Percentiles rank a stretch among this genome's conserved stretches.
Conservation (phyloP, 2,113 vertebrate genomes). For the Hystrix cristata region DNA sequence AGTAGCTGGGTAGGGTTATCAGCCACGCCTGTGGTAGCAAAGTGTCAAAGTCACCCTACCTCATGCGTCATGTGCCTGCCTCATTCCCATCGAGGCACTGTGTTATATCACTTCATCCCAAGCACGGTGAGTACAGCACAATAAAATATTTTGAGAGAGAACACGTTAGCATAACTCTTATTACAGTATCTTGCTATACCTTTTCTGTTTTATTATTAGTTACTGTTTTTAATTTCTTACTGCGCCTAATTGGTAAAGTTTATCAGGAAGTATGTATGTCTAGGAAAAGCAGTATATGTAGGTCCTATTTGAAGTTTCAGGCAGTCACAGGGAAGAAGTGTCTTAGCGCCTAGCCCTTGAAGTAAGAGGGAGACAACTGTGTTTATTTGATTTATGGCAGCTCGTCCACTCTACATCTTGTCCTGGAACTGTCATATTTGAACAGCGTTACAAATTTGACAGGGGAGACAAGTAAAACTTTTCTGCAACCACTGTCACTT, state of each 20-base stretch:
- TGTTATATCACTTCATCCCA: neutral
- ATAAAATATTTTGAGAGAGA: neutral
- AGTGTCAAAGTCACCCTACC: neutral
- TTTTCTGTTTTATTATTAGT: neutral
- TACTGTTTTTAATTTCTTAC: neutral
- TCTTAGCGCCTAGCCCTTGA: neutral
- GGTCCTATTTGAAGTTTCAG: neutral
- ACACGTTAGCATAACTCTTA: neutral
- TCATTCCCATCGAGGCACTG: neutral
- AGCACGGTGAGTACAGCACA: neutral
- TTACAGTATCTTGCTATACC: neutral
- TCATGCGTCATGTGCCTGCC: neutral
- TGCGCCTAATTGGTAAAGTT: neutral
- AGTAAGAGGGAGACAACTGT: neutral
- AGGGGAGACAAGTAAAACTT: neutral
- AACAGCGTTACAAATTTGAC: constrained; percentile 55
- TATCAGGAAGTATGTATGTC: neutral
- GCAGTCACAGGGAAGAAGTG: neutral
- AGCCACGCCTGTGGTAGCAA: neutral
- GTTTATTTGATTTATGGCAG: constrained; percentile 12
- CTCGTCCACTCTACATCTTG: neutral
- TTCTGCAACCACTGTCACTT: constrained; percentile 23
- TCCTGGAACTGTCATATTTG: constrained; percentile 28
- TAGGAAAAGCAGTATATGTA: neutral
- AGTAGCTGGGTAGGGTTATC: neutral